Evolutionary conservation across 2,113 vertebrate species (phyloP).

Genomic region (Phyllostomus hastatus): DNA sequence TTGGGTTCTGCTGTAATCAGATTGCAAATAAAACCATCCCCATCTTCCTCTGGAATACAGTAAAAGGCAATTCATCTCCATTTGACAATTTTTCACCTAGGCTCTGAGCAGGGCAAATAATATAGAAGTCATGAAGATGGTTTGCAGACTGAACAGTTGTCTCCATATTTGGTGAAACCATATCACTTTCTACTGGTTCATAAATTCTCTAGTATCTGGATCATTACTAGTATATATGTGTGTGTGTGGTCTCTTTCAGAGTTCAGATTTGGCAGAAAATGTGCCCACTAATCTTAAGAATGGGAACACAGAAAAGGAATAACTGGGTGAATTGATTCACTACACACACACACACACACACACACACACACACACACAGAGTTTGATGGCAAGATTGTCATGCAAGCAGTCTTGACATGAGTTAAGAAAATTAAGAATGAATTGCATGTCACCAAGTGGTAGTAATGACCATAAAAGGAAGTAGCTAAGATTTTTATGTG

Average conservation of each 20-base stretch:
- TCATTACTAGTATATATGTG: not conserved
- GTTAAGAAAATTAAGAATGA: conserved; percentile 18
- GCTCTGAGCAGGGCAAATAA: conserved; percentile 35
- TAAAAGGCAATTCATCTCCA: conserved; percentile 33
- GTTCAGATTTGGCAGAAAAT: not conserved
- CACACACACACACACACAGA: not conserved
- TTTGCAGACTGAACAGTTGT: not conserved
- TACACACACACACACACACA: not conserved
- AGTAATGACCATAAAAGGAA: conserved; percentile 4
- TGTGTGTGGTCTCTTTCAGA: not conserved
- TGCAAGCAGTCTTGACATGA: not conserved
- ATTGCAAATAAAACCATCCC: not conserved
- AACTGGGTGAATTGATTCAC: not conserved
- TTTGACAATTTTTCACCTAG: conserved; percentile 28
- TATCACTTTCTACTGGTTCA: conserved; percentile 19
- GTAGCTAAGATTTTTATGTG: not conserved
- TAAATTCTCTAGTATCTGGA: not conserved
- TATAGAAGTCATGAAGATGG: conserved; percentile 3
- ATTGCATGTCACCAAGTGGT: not conserved
- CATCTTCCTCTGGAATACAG: not conserved
- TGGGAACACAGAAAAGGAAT: not conserved
- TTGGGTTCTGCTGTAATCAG: not conserved
- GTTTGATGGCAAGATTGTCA: not conserved
- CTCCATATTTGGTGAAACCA: conserved; percentile 39
- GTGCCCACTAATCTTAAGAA: not conserved